Evolutionary conservation across 2,113 vertebrate species (phyloP).

Genomic region (Panurus biarmicus): DNA sequence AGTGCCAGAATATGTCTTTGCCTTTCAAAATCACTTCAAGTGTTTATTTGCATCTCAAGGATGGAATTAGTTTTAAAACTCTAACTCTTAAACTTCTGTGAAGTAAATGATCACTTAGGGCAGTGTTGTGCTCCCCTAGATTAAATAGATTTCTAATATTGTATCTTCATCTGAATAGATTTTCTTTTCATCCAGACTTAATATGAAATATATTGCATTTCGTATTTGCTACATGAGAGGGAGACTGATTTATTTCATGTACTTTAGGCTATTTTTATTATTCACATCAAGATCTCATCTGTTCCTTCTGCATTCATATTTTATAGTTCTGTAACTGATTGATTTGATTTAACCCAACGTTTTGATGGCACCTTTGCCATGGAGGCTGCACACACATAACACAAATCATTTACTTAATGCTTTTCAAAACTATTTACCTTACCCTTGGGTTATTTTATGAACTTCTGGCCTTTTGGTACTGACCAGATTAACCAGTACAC

Average conservation of each 20-base stretch:
- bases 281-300: constrained; percentile 62
- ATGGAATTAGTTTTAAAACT: not conserved
- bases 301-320: constrained; percentile 64
- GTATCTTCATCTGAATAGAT: constrained; percentile 47
- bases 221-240: constrained; percentile 44
- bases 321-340: constrained; percentile 62
- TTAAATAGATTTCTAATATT: not conserved
- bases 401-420: constrained; percentile 58
- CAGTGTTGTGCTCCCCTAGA: not conserved
- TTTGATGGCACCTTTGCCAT: constrained; percentile 41
- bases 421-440: constrained; percentile 57
- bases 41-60: not conserved
- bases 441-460: constrained; percentile 46
- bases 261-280: constrained; percentile 67
- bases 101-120: constrained; percentile 6
- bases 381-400: constrained; percentile 7
- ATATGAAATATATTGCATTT: constrained; percentile 37
- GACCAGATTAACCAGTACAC: not conserved
- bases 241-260: constrained; percentile 64
- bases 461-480: constrained; percentile 14
- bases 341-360: constrained; percentile 63
- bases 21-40: not conserved
- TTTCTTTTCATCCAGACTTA: constrained; percentile 39
- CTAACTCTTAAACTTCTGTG: not conserved
- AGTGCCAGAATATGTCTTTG: not conserved